phyloP scores from a whole-genome alignment of 2,888 invertebrate genomes.

The Diplazon laetatorius region DNA sequence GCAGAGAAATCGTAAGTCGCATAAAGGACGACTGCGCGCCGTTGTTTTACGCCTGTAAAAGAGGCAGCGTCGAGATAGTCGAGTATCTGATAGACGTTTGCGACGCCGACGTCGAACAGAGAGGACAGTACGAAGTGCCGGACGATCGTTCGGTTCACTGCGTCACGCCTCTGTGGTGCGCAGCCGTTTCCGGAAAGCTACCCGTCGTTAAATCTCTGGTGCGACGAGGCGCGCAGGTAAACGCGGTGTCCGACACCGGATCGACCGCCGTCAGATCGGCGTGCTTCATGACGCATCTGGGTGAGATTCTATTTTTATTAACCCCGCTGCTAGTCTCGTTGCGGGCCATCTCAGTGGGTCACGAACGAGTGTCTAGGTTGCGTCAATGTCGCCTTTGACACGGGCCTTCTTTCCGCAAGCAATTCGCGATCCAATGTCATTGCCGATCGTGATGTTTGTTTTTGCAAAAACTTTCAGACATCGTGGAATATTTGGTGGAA shows the following conservation, averaged over 20 bases:
- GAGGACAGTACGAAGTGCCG: constrained; percentile 92
- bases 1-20: constrained; percentile 88
- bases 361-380: constrained; percentile 53
- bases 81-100: constrained; percentile 93
- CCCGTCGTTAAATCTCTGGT: constrained; percentile 90
- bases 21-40: constrained; percentile 91
- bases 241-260: constrained; percentile 93
- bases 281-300: constrained; percentile 95
- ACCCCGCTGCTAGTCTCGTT: too few species aligned
- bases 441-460: background rate
- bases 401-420: background rate
- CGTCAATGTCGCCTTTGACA: background rate
- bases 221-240: constrained; percentile 91
- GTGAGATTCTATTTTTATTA: constrained; percentile 82
- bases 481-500: constrained; percentile 89
- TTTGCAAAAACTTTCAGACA: constrained; percentile 66
- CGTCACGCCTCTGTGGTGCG: constrained; percentile 96
- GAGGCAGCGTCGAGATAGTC: constrained; percentile 92
- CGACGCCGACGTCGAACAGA: constrained; percentile 92
- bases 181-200: constrained; percentile 93
- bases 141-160: constrained; percentile 91
- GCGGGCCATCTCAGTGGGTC: constrained; percentile 31
- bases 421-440: constrained; percentile 26
- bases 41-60: constrained; percentile 90
- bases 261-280: constrained; percentile 95